Evolutionary conservation across 2,888 invertebrate species (phyloP).

Genomic region (Dione juno): DNA sequence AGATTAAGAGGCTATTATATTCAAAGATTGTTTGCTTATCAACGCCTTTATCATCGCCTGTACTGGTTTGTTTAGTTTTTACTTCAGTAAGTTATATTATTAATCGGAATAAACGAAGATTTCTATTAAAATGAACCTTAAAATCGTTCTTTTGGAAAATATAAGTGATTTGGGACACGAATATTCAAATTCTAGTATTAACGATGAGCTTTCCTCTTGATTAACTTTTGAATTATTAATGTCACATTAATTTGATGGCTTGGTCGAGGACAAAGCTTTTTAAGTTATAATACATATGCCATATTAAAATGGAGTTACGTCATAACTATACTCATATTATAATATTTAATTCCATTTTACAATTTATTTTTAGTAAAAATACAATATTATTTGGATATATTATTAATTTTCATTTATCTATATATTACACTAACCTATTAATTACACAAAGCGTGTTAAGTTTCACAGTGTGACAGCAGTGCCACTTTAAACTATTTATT

Average conservation of each 20-base stretch:
- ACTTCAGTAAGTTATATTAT: background rate
- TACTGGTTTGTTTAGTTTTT: slow-evolving; percentile 29
- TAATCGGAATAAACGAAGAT: background rate
- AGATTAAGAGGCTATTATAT: slow-evolving; percentile 76
- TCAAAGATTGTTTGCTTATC: slow-evolving; percentile 72
- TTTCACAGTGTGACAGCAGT: too few relatives aligned
- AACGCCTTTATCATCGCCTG: slow-evolving; percentile 49
- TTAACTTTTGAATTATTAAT: slow-evolving; percentile 14
- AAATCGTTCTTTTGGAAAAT: background rate
- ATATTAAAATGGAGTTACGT: background rate
- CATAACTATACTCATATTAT: background rate
- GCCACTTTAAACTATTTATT: too few relatives aligned
- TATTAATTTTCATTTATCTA: too few relatives aligned
- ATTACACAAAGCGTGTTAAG: too few relatives aligned
- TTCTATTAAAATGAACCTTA: background rate
- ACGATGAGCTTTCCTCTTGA: background rate
- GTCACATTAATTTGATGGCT: slow-evolving; percentile 7
- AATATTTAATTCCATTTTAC: too few relatives aligned
- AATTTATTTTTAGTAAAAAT: too few relatives aligned
- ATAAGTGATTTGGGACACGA: background rate
- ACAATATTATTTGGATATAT: too few relatives aligned
- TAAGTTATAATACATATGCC: background rate
- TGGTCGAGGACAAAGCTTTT: slow-evolving; percentile 7
- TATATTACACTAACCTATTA: too few relatives aligned
- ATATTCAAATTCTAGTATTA: background rate